Percentiles rank a stretch among this genome's conserved stretches.
phyloP scores from a whole-genome alignment of 2,888 invertebrate species.

The Chaetogeoica ovagalla region DNA sequence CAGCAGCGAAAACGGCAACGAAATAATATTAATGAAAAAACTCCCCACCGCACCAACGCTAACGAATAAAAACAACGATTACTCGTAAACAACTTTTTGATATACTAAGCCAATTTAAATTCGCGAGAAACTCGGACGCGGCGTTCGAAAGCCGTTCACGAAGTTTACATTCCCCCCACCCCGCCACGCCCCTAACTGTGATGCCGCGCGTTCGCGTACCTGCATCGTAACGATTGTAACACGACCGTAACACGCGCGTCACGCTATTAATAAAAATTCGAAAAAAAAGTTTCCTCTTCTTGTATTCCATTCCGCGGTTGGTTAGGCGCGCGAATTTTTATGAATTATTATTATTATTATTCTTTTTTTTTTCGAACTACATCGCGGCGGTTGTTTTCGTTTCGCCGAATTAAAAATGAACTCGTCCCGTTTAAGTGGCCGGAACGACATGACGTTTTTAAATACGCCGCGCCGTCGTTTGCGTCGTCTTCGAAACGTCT shows the following conservation, averaged over 20 bases:
- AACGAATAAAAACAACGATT: not conserved
- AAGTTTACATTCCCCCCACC: constrained; percentile 16
- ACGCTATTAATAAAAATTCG: constrained; percentile 3
- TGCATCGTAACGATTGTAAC: no score
- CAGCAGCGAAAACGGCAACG: no score
- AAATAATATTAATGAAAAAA: constrained; percentile 6
- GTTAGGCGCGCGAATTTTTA: no score
- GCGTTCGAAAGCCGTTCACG: not conserved
- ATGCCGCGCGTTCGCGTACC: no score
- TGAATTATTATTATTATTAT: not conserved
- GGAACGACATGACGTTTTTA: no score
- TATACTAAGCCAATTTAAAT: constrained; percentile 45
- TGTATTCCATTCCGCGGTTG: no score
- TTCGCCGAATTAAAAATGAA: no score
- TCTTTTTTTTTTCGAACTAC: not conserved
- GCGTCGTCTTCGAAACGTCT: no score
- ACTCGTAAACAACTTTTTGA: constrained; percentile 34
- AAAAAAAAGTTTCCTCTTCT: not conserved
- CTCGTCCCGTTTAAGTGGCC: no score
- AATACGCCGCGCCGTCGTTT: no score
- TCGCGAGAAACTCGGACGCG: constrained; percentile 1
- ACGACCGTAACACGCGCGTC: not conserved
- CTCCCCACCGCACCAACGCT: no score
- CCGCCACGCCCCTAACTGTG: no score
- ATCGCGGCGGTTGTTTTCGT: not conserved